Evolutionary conservation across 2,888 invertebrate species (phyloP).

Genomic region (Eubasilissa splendida): DNA sequence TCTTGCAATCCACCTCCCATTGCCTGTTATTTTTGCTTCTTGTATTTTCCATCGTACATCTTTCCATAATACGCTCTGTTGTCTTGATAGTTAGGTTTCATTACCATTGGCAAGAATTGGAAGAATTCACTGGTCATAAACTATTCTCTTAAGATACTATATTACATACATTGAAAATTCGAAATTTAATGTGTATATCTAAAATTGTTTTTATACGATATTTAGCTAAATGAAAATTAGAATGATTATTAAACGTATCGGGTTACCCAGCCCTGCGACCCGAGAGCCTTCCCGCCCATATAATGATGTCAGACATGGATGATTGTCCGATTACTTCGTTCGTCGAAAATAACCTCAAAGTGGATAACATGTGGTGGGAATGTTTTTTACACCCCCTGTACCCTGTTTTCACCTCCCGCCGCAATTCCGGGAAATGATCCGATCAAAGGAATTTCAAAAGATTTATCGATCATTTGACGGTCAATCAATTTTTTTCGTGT

Average conservation of each 20-base stretch:
- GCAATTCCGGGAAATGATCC: constrained; percentile 27
- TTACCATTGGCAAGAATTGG: too few relatives aligned
- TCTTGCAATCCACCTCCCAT: too few relatives aligned
- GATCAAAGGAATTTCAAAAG: constrained; percentile 43
- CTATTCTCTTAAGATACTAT: too few relatives aligned
- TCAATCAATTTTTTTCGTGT: constrained; percentile 35
- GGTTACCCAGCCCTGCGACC: constrained; percentile 1
- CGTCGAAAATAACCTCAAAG: constrained; percentile 45
- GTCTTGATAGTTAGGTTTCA: too few relatives aligned
- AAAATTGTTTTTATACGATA: too few relatives aligned
- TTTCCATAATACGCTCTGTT: too few relatives aligned
- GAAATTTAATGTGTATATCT: too few relatives aligned
- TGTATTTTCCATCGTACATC: too few relatives aligned
- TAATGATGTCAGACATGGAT: constrained; percentile 55
- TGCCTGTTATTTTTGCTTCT: too few relatives aligned
- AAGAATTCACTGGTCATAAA: too few relatives aligned
- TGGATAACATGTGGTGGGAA: constrained; percentile 43
- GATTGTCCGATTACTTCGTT: constrained; percentile 52
- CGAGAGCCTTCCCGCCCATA: constrained; percentile 34
- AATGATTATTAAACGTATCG: background rate
- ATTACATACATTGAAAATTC: too few relatives aligned
- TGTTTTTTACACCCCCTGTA: constrained; percentile 12
- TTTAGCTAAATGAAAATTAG: too few relatives aligned
- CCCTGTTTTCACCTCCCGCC: constrained; percentile 31
- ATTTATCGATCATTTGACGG: constrained; percentile 39